Evolutionary conservation across 2,113 vertebrate genomes (phyloP).

Genomic region (Galbula dea): DNA sequence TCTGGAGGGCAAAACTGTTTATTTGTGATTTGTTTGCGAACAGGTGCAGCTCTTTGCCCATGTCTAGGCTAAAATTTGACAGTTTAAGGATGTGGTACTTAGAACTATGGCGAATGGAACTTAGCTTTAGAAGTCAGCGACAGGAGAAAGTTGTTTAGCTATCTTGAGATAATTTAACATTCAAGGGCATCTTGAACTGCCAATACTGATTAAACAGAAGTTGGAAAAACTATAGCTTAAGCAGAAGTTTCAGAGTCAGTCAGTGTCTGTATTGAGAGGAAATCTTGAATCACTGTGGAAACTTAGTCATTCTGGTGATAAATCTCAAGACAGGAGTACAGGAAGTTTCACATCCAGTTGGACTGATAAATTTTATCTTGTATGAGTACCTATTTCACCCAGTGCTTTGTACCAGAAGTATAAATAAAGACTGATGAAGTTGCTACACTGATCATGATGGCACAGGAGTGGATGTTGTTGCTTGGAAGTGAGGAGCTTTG

Average conservation of each 20-base stretch:
- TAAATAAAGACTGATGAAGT: not conserved
- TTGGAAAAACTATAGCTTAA: not conserved
- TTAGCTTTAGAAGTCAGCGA: not conserved
- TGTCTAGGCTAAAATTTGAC: not conserved
- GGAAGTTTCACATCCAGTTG: not conserved
- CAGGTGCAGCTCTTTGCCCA: not conserved
- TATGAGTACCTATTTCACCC: not conserved
- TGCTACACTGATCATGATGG: fast-evolving
- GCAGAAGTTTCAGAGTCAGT: not conserved
- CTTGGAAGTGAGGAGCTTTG: not conserved
- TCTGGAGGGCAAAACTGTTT: not conserved
- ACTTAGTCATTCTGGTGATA: not conserved
- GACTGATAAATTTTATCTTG: not conserved
- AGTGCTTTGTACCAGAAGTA: not conserved
- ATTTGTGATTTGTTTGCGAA: not conserved
- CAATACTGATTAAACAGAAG: not conserved
- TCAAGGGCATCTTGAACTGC: not conserved
- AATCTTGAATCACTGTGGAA: not conserved
- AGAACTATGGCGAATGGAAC: not conserved
- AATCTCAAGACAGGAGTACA: not conserved
- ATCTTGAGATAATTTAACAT: not conserved
- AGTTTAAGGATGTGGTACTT: not conserved
- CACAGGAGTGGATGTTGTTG: not conserved
- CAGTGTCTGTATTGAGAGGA: not conserved
- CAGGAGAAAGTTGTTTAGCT: not conserved